Conservation (phyloP, 2,113 vertebrate genomes). For the Thamnophis sirtalis region DNA sequence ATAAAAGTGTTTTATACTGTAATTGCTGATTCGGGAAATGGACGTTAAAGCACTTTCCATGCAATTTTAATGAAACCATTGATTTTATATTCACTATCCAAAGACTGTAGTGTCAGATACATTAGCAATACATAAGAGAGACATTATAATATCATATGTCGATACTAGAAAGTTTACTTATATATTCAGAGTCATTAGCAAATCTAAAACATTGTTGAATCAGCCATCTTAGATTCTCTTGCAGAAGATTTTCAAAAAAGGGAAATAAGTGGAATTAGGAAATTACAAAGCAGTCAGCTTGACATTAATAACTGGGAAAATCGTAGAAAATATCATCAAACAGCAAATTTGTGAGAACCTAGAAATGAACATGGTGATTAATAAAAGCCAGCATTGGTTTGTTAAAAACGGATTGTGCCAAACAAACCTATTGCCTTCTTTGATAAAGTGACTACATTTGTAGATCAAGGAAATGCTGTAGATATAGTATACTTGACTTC, state of each 20-base stretch:
- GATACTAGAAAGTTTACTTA: background rate
- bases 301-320: background rate
- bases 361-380: background rate
- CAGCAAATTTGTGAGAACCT: background rate
- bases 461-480: background rate
- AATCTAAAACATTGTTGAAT: background rate
- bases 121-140: slow-evolving; percentile 5
- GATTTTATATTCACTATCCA: background rate
- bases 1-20: background rate
- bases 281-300: background rate
- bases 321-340: background rate
- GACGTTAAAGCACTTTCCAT: slow-evolving; percentile 12
- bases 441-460: background rate
- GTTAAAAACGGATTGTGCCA: background rate
- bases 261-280: background rate
- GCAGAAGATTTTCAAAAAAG: background rate
- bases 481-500: background rate
- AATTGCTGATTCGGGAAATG: background rate
- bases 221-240: background rate
- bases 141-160: background rate
- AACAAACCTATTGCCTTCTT: background rate
- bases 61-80: slow-evolving; percentile 16
- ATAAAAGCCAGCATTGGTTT: background rate
- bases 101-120: background rate
- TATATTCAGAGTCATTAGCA: background rate